Percentiles rank a stretch among this genome's conserved stretches.
Evolutionary conservation across 1,140 invertebrate species (phyloP).

Genomic region (Idris sp.): DNA sequence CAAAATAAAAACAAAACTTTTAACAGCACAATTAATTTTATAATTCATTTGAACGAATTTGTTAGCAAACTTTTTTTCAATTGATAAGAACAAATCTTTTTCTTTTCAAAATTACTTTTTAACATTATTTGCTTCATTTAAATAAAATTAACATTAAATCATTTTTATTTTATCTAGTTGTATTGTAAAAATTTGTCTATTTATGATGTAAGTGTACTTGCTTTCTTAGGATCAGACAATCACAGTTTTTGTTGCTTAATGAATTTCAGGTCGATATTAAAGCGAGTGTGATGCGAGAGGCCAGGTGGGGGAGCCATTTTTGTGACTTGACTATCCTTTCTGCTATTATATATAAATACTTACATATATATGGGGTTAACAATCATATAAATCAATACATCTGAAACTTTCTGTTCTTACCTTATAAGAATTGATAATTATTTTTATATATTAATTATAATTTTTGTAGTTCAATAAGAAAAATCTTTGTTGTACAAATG

Average conservation of each 20-base stretch:
- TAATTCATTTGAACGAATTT: no score
- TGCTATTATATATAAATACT: slow-evolving; percentile 69
- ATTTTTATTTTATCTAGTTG: no score
- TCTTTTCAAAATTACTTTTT: no score
- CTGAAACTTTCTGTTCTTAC: slow-evolving; percentile 69
- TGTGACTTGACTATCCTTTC: slow-evolving; percentile 77
- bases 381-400: slow-evolving; percentile 69
- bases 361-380: slow-evolving; percentile 62
- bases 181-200: no score
- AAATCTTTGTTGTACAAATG: no score
- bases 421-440: slow-evolving; percentile 61
- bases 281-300: slow-evolving; percentile 77
- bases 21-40: no score
- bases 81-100: no score
- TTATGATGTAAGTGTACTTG: slow-evolving; percentile 72
- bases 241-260: slow-evolving; percentile 79
- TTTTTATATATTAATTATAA: slow-evolving; percentile 9
- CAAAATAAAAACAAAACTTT: no score
- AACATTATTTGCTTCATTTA: no score
- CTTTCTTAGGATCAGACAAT: slow-evolving; percentile 72
- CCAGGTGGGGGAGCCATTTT: slow-evolving; percentile 76
- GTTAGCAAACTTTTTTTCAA: no score
- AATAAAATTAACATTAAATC: no score
- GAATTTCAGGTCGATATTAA: slow-evolving; percentile 79
- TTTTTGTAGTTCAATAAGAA: no score